Base-by-base conservation (phyloP, 2,888 invertebrate genomes). In the Lymantria dispar region DNA sequence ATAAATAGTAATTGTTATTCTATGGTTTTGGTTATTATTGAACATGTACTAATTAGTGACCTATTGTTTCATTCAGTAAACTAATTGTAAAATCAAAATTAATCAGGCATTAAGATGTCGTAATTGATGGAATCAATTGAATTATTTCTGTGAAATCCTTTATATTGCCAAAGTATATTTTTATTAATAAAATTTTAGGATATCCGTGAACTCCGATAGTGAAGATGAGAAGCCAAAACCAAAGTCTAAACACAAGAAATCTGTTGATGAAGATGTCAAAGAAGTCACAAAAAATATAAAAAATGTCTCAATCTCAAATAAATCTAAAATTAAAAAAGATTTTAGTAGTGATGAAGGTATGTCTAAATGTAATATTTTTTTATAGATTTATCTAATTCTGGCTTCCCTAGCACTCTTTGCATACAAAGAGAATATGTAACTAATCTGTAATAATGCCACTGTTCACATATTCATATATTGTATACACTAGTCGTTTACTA, bases 211-310 rank as follows among this genome's bases (percentile, higher is more conserved):
- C n/a, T 82, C 87, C 54, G 89, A 87, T 55, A 91, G 92, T 69
- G 92, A 91, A 47, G 83, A 89, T 51, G 92, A 92, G 39, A 91
- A 87, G 52, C 79, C 87, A 50, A 89, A 87, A 78, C 62, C 80
- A 22, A 92, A 92, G 68, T 53, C 83, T 10, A 92, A 92, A 68
- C 87, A 89, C 54, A 92, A 90, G 73, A 87, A 93, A 71, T 84
- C 87, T 53, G 76, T 86, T 51, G 84, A 92, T 63, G 84, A 91
- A 62, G 86, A 92, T 69, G 77, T 92, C 44, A 85, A 92, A 54
- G 87, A 91, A 65, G 87, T 93, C 71, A 87, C 92, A 67, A 92
- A 93, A 48, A 92, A 89, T 62, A 80, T 94, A 1, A 93, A 93
- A 72, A 93, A 94, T 81, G 78, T 94, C 44, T 92, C 92, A 60